Base-by-base conservation (phyloP, 2,888 invertebrate species). In the Lagria hirta region DNA sequence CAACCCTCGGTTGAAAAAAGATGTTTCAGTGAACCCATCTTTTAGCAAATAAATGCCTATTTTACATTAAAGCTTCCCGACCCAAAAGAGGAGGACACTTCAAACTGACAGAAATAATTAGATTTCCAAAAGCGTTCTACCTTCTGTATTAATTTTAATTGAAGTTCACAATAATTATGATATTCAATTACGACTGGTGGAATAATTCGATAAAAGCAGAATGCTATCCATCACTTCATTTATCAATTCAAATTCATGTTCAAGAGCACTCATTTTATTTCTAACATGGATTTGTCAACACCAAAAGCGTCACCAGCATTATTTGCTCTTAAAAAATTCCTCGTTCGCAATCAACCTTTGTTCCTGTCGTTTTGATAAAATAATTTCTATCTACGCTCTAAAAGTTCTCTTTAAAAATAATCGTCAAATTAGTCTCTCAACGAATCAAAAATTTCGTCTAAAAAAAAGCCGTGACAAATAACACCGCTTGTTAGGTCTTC, bases 181-280 rank as follows among this genome's bases (percentile, higher is more conserved):
- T 51, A 51, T 55, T 51, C 48, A 52, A 49, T 51, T 52, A 52
- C 45, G 49, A 48, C 51, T 45, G 18, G 44, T 43, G 36, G 41
- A 48, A 47, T 54, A 52, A 53, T 52, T 53, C 43, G 50, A 55
- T 51, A 18, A 43, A 24, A 29, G 29, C 18, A 14, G 18, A 24
- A 33, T 26, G 21, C 32, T 33, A 42, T 27, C 33, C 42, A 42
- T 33, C 42, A 33, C 24, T 33, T 42, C 27, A 34, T 42, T 42
- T 23, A 23, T 16, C 34, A 42, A 42, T 34, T 34, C 18, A 42
- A 33, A 42, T 42, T 42, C 34, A 13, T 18, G 42, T 32, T 27
- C 27, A 8, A 34, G 23, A 34, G 4, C n/a, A n/a, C n/a, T n/a
- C n/a, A n/a, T n/a, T n/a, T n/a, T n/a, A n/a, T n/a, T n/a, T n/a